Evolutionary conservation across 2,888 invertebrate species (phyloP), one percentile per base, ranked within the genome.

Genomic region (Chironomus riparius): DNA sequence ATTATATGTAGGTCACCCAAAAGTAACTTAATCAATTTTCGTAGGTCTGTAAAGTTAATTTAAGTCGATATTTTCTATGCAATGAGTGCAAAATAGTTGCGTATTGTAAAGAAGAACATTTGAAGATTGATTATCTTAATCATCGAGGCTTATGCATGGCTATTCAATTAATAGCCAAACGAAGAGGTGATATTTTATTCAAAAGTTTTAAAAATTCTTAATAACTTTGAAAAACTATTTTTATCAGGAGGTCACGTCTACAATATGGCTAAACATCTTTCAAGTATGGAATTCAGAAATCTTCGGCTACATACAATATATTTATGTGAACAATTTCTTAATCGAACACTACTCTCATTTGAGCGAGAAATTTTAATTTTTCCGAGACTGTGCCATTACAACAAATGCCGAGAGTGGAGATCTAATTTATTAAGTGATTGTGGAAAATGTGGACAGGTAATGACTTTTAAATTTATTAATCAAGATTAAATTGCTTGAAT

Each of bases 321-420:
- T 0, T 85, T 87, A 0, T 86, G 89, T 76, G 89, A 90, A 80
- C 85, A 86, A 76, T 83, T 86, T 2, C 81, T 91, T 3, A 86
- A 87, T 77, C 84, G 91, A 10, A 81, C 84, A 2, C 80, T 92
- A 65, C 85, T 87, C 13, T 86, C 89, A 0, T 90, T 89, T 84
- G 92, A 92, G 80, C 88, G 88, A 77, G 92, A 92, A 80, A 86
- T 89, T 0, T 81, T 92, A 24, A 82, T 91, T 22, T 92, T 90
- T 79, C 91, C 91, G 0, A 86, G 88, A 76, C 83, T 90, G 4
- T 92, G 92, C 78, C 82, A 82, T 0, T 83, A 86, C 6, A 79
- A 83, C 0, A 81, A 81, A 0, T 92, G 92, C 79, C 85, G 88
- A 75, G 87, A 88, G 78, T 86, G 87, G 83, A 82, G 84, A 62